Evolutionary conservation across 2,888 invertebrate genomes (phyloP), one percentile per base, ranked within the genome.

Genomic region (Lingula anatina): DNA sequence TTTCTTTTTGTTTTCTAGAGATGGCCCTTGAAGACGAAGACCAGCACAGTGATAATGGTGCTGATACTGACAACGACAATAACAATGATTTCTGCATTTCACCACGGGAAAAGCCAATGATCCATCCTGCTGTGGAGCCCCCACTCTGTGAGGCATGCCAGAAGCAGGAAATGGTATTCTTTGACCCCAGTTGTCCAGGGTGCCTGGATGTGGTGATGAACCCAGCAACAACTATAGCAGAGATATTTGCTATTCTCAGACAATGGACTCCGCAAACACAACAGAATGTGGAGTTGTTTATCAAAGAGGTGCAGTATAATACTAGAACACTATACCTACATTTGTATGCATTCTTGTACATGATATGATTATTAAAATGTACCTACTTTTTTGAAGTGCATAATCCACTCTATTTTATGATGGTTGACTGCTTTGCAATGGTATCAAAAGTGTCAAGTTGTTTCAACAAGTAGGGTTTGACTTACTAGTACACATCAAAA

Each of bases 261-360:
- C 80, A 81, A 62, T 81, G 81, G 81, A 77, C 78, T 26, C 79
- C 80, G n/a, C 75, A 78, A 53, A 78, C 78, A 31, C 81, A 81
- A 59, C 73, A 73, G 38, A 76, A 74, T 44, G 64, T 80, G 44
- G 74, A 77, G 49, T 55, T 75, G 15, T 57, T 81, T 26, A 69
- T 79, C 2, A 61, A 72, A 49, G 77, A 80, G 73, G 80, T 78
- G 54, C 56, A 55, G 49, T 38, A 39, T n/a, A 12, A 23, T 44
- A 5, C 28, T n/a, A n/a, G n/a, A n/a, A n/a, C n/a, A n/a, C n/a
- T n/a, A n/a, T n/a, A n/a, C n/a, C n/a, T n/a, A n/a, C n/a, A n/a
- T n/a, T n/a, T n/a, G n/a, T n/a, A n/a, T n/a, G n/a, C n/a, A n/a
- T n/a, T n/a, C n/a, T n/a, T n/a, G n/a, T n/a, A n/a, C n/a, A n/a